Evolutionary conservation across 2,113 vertebrate genomes (phyloP), one percentile per base, ranked within the genome.

Genomic region (Platichthys flesus): DNA sequence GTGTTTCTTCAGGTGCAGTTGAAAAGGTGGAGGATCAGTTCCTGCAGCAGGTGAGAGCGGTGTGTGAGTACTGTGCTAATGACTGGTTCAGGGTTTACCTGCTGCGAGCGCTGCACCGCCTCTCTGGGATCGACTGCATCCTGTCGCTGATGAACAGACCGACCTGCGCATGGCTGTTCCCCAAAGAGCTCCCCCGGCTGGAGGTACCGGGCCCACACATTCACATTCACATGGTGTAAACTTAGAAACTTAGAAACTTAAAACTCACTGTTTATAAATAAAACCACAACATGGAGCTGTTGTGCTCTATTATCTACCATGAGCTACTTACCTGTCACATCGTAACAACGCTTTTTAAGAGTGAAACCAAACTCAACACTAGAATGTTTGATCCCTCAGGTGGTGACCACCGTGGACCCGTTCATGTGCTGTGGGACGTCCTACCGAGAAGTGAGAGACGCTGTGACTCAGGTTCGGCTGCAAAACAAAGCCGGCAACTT

Each of bases 71-170:
- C 67, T 0, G 73, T 1, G 16, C 60, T 0, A 91, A 94, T 3
- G 90, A 92, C 82, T 95, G 94, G 94, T 66, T 89, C 77, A 74
- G 82, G 28, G 89, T 95, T 23, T 95, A 94, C 74, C 88, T 94
- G 74, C 88, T 95, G 18, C 78, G 94, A 73, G 85, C 88, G 0
- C 78, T 95, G 1, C 21, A 90, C 87, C 80, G 81, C 23, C 65
- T 58, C 74, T 87, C 86, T 0, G 89, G 93, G 0, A 37, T 78
- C 18, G 91, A 94, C 56, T 66, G 42, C 47, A 71, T 95, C 0
- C 80, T 86, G 78, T 57, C 78, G 16, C 66, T 94, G 79, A 88
- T 93, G 86, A 87, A 91, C 72, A 75, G 4, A 4, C 23, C 85
- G 0, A 1, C 49, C 18, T 84, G 71, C 78, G 70, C 71, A 3